Evolutionary conservation across 1,140 invertebrate genomes (phyloP), one percentile per base, ranked within the genome.

Genomic region (Diachasmimorpha longicaudata): DNA sequence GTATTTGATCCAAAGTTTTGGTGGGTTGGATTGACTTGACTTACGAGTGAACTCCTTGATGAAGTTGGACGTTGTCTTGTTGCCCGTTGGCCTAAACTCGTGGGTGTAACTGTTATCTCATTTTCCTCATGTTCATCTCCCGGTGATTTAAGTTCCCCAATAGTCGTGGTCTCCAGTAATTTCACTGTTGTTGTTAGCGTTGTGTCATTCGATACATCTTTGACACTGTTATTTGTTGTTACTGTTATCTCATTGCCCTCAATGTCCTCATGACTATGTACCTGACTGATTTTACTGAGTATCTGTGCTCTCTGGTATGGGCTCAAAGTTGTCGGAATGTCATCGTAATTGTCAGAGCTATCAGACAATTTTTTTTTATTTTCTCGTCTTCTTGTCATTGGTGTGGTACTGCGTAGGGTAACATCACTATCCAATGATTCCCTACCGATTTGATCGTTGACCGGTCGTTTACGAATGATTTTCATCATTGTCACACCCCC

Each of bases 1-100:
- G 19, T 13, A 25, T 63, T 63, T 42, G 39, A 42, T 42, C 58
- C 58, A 63, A 63, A 63, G 48, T 19, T 19, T 63, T 23, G 58
- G 19, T 58, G 52, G 4, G 2, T 52, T 52, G 16, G 19, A 19
- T 63, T 55, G 9, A 86, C 86, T 91, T 86, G 81, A 79, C 78
- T 79, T 79, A 79, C 78, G 75, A 77, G 75, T 77, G 55, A 77
- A 42, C 63, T 75, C 39, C 68, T 74, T 9, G 58, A 66, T 71
- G 21, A 25, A 9, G 70, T 44, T 31, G 70, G 70, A 42, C 75
- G 75, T 66, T 79, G 72, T 16, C 72, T 72, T 21, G 44, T 46
- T 48, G 73, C n/a, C 14, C n/a, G 21, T 37, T 55, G 19, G 25
- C 14, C 16, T 42, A 31, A 46, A 46, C 39, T 75, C 42, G 37